These are phyloP conservation scores for Edolisoma coerulescens DNA, from an alignment of 2,113 vertebrate genomes.

Conservation along the genomic window DNA sequence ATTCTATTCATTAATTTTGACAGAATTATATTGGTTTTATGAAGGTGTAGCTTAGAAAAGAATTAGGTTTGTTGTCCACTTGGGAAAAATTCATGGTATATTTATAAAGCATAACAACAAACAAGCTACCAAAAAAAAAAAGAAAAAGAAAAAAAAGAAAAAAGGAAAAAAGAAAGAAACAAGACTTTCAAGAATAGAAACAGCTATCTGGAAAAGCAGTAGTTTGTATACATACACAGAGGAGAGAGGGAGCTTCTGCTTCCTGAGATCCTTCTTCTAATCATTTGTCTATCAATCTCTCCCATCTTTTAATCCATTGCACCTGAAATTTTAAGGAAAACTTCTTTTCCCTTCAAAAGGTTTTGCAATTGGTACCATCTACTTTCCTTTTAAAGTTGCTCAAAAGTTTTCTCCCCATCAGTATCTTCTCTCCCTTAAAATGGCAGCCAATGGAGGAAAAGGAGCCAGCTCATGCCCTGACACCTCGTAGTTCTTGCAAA, in stretches of 20 bases:
- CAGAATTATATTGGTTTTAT: constrained; percentile 11
- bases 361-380: background rate
- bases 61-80: background rate
- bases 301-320: background rate
- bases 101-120: background rate
- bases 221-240: background rate
- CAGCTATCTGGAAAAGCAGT: background rate
- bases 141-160: background rate
- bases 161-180: background rate
- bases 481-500: background rate
- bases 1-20: background rate
- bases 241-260: background rate
- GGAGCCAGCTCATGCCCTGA: background rate
- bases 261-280: background rate
- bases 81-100: background rate
- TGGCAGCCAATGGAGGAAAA: background rate
- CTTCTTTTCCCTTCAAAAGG: background rate
- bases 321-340: background rate
- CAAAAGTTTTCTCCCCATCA: background rate
- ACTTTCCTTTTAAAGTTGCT: background rate
- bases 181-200: background rate
- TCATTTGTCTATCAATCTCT: background rate
- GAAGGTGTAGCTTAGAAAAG: background rate
- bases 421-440: background rate
- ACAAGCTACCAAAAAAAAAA: background rate